Evolutionary conservation across 2,888 invertebrate species (phyloP).

Genomic region (Hypercompe scribonia): DNA sequence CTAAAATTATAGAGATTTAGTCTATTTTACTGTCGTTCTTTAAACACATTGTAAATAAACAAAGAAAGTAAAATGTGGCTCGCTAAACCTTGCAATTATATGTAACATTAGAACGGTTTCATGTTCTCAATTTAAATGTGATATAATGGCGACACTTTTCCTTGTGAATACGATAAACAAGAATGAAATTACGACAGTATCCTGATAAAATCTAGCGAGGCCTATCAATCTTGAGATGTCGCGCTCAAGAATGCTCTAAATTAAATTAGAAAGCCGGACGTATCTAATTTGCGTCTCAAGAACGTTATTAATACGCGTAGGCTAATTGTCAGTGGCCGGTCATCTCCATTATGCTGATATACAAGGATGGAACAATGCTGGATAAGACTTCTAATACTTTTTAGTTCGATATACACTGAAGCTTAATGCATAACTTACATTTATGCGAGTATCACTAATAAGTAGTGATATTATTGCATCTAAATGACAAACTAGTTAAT

Average conservation of each 20-base stretch:
- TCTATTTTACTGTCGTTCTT: too few species aligned
- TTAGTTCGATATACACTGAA: not conserved
- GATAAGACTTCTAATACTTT: conserved; percentile 51
- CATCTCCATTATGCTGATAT: conserved; percentile 71
- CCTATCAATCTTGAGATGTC: conserved; percentile 62
- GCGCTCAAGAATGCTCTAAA: conserved; percentile 67
- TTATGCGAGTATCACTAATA: too few species aligned
- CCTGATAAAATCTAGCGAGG: conserved; percentile 42
- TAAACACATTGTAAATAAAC: too few species aligned
- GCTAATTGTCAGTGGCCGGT: conserved; percentile 78
- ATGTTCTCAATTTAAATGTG: not conserved
- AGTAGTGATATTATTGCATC: too few species aligned
- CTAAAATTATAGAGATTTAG: too few species aligned
- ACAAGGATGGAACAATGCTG: conserved; percentile 46
- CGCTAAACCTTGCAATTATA: not conserved
- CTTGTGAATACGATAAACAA: conserved; percentile 4
- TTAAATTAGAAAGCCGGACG: conserved; percentile 81
- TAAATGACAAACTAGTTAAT: not conserved
- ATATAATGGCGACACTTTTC: not conserved
- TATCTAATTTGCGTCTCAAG: conserved; percentile 68
- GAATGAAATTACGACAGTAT: conserved; percentile 20
- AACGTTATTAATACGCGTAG: conserved; percentile 80
- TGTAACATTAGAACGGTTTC: not conserved
- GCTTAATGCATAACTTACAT: too few species aligned
- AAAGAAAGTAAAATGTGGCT: not conserved